Evolutionary conservation across 2,888 invertebrate species (phyloP), one percentile per base, ranked within the genome.

Genomic region (Xylocampa areola): DNA sequence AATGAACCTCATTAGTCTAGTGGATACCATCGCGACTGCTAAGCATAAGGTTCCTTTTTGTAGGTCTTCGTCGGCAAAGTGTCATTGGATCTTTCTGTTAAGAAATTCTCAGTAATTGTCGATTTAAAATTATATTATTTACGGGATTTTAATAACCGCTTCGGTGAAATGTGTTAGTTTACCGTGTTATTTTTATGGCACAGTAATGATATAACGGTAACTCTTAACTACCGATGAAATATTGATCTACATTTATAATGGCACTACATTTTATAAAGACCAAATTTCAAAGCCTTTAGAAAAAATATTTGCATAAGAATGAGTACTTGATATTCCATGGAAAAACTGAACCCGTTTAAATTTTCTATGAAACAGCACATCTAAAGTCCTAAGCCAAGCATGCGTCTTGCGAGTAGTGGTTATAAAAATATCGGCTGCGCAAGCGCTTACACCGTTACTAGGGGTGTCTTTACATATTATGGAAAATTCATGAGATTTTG

Each of bases 381-480:
- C 58, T 59, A 64, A 60, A 74, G 73, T 64, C 71, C 49, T 27
- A 5, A 36, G 60, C 30, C 17, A 64, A 47, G 63, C 68, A 68
- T 66, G 59, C 74, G 59, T 66, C 65, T 62, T 62, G 48, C 51
- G 64, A 60, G 71, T 53, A 49, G 48, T 30, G 61, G 62, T 64
- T 68, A 68, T 50, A 76, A 73, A 74, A 75, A 76, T 61, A 51
- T 49, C 14, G 36, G 29, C 53, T 67, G 73, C 73, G 61, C 57
- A 45, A 57, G 62, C 55, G 45, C 57, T 39, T 44, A 30, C 52
- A 68, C 68, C 68, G 66, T 73, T 64, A 44, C 27, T 30, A 73
- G 63, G 68, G 73, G 8, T 65, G 30, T 1, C 54, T 35, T 37
- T 32, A 30, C 37, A 13, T 11, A n/a, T 0, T 33, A 10, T 29